Conservation (phyloP, 1,140 invertebrate species). For the Delia radicum region DNA sequence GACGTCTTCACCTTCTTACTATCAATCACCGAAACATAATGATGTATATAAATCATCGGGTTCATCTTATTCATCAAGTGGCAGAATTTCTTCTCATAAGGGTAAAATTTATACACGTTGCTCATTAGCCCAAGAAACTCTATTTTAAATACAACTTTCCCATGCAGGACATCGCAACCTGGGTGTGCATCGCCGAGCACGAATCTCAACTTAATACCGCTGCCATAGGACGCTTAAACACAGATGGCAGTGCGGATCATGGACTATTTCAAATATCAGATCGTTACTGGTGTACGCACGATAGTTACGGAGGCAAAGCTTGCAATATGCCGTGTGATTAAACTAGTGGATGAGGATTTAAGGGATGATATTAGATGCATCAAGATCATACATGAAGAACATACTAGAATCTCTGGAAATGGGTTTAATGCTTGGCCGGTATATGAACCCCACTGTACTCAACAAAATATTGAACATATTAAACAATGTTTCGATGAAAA, state of each 20-base stretch:
- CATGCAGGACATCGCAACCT: conserved; percentile 54
- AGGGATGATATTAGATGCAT: conserved; percentile 66
- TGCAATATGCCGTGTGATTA: conserved; percentile 62
- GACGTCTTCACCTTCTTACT: conserved; percentile 37
- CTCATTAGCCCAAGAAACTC: conserved; percentile 68
- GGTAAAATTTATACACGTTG: conserved; percentile 67
- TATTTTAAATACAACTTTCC: conserved; percentile 56
- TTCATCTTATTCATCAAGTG: neutral
- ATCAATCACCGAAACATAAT: conserved; percentile 22
- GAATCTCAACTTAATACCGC: conserved; percentile 72
- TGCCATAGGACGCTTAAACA: conserved; percentile 61
- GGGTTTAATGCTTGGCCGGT: conserved; percentile 72
- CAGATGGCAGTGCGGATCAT: conserved; percentile 66
- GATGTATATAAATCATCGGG: conserved; percentile 27
- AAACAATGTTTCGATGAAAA: conserved; percentile 12
- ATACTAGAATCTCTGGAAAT: conserved; percentile 62
- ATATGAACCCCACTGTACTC: conserved; percentile 48
- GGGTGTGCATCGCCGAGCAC: conserved; percentile 75
- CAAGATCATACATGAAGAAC: conserved; percentile 61
- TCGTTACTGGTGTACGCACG: conserved; percentile 69
- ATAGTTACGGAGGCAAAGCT: conserved; percentile 59
- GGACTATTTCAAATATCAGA: conserved; percentile 72
- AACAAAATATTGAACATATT: conserved; percentile 12
- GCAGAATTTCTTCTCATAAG: conserved; percentile 8
- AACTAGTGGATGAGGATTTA: conserved; percentile 64